These are phyloP conservation scores for Boloria selene DNA, from an alignment of 2,888 invertebrate genomes.

Conservation along the genomic window DNA sequence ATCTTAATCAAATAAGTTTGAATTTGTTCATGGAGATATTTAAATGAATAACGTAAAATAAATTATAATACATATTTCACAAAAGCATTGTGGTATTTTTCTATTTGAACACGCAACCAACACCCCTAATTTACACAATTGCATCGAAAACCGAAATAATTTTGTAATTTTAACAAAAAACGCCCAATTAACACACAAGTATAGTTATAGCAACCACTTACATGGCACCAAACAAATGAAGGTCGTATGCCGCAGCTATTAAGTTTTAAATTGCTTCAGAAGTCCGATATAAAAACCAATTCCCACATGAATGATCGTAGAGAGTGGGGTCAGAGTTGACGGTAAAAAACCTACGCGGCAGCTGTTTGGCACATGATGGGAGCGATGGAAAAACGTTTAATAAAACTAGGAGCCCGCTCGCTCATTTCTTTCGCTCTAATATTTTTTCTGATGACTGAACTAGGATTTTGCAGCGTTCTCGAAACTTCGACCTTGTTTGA, in stretches of 20 bases:
- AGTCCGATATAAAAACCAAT: conserved; percentile 62
- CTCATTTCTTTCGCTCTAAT: conserved; percentile 54
- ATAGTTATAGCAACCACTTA: conserved; percentile 46
- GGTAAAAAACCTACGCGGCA: conserved; percentile 75
- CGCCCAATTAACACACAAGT: conserved; percentile 62
- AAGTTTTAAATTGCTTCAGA: conserved; percentile 60
- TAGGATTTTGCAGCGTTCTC: conserved; percentile 39
- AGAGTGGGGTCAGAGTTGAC: conserved; percentile 79
- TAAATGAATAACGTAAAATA: no score
- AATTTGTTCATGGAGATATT: no score
- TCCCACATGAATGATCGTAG: conserved; percentile 78
- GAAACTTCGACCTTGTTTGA: conserved; percentile 33
- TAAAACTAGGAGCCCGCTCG: conserved; percentile 55
- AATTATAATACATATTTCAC: no score
- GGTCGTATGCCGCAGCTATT: conserved; percentile 49
- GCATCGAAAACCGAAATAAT: conserved; percentile 31
- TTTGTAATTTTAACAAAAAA: conserved; percentile 46
- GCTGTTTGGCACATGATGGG: conserved; percentile 70
- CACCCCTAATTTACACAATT: conserved; percentile 1
- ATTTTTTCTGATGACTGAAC: conserved; percentile 49
- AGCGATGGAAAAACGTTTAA: conserved; percentile 60
- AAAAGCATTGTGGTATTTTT: no score
- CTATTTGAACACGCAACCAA: not conserved
- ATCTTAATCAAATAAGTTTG: no score
- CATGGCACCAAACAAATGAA: conserved; percentile 54